Percentiles rank a stretch among this genome's conserved stretches.
These are phyloP conservation scores for Strix occidentalis DNA, from an alignment of 2,797 vertebrate species.

Conservation along the genomic window DNA sequence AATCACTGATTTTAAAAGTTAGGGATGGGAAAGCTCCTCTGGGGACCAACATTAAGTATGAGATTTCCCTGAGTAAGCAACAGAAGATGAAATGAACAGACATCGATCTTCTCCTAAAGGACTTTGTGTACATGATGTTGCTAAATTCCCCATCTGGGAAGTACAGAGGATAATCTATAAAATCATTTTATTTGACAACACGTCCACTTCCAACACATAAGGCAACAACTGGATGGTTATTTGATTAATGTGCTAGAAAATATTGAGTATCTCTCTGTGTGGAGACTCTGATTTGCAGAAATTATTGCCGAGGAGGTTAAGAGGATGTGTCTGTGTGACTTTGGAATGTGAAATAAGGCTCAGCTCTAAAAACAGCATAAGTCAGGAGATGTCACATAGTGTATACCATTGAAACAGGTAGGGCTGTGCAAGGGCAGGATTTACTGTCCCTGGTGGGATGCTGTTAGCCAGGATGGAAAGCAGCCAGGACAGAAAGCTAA, in stretches of 20 bases:
- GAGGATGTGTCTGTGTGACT: constrained; percentile 30
- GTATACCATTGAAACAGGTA: background rate
- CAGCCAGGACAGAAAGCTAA: background rate
- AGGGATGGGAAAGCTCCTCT: background rate
- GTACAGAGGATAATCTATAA: constrained; percentile 62
- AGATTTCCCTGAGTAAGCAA: constrained; percentile 55
- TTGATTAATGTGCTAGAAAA: constrained; percentile 67
- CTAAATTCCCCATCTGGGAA: constrained; percentile 56
- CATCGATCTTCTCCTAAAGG: constrained; percentile 54
- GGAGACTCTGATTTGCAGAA: constrained; percentile 60
- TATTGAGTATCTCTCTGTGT: constrained; percentile 20
- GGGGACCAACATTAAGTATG: background rate
- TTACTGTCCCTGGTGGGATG: background rate
- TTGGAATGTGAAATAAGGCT: constrained; percentile 33
- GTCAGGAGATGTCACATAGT: constrained; percentile 17
- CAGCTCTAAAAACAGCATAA: constrained; percentile 2
- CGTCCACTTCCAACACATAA: constrained; percentile 22
- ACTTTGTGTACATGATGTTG: constrained; percentile 28
- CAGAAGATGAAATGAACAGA: constrained; percentile 55
- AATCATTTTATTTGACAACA: constrained; percentile 71
- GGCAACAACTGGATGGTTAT: constrained; percentile 63
- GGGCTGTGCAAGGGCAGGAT: background rate
- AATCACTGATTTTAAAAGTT: background rate
- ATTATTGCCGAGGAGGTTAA: constrained; percentile 45
- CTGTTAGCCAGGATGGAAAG: constrained; percentile 15